These are phyloP conservation scores for Sciaenops ocellatus DNA, from an alignment of 2,797 vertebrate genomes.

Conservation along the genomic window DNA sequence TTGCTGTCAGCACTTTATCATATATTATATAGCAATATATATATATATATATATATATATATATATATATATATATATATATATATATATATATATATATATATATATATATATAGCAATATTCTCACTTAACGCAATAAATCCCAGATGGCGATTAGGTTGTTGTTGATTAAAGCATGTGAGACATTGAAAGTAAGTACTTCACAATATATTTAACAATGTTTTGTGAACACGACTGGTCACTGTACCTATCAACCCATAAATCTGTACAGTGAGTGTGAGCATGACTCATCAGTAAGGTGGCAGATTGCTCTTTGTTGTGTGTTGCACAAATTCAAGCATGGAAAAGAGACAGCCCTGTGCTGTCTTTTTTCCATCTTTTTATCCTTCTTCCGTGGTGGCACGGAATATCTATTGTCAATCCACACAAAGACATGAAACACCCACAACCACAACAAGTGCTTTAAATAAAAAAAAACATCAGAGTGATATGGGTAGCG, in stretches of 20 bases:
- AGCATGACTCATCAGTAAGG: neutral
- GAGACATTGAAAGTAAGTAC: neutral
- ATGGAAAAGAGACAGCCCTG: neutral
- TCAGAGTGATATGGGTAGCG: constrained; percentile 10
- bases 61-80: too few species aligned
- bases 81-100: too few species aligned
- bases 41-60: too few species aligned
- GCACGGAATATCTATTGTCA: constrained; percentile 39
- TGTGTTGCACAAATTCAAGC: constrained; percentile 4
- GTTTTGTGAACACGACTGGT: constrained; percentile 8
- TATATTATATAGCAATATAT: too few species aligned
- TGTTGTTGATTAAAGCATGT: constrained; percentile 25
- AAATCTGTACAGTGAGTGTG: constrained; percentile 1
- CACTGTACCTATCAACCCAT: neutral
- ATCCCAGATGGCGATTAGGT: constrained; percentile 36
- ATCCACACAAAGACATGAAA: constrained; percentile 41
- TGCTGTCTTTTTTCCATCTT: neutral
- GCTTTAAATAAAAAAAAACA: constrained; percentile 23
- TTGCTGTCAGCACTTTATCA: constrained; percentile 43
- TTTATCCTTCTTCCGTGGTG: constrained; percentile 5
- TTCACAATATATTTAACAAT: neutral
- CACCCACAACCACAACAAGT: constrained; percentile 22
- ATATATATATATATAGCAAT: too few species aligned
- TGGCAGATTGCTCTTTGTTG: constrained; percentile 7
- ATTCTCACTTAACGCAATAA: constrained; percentile 25